Evolutionary conservation across 2,797 vertebrate genomes (phyloP).

Genomic region (Ispidina picta): DNA sequence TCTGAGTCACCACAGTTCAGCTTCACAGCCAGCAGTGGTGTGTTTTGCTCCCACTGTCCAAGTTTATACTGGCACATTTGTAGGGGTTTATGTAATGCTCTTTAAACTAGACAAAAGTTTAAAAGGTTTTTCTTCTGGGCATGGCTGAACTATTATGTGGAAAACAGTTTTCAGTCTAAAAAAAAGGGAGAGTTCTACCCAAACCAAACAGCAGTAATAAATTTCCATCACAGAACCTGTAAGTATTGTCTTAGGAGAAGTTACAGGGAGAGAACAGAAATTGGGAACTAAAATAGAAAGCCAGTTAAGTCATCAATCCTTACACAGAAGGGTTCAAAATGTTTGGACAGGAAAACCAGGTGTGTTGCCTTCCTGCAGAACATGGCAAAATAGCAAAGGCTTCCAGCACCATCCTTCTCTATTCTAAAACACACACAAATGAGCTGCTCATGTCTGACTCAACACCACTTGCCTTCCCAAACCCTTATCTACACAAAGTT

Average conservation of each 20-base stretch:
- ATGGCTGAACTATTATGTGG: not conserved
- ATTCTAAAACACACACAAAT: not conserved
- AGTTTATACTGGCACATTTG: not conserved
- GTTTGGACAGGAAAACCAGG: not conserved
- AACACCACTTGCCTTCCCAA: not conserved
- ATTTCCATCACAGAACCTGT: rapidly evolving
- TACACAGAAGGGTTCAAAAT: not conserved
- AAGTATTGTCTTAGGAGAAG: not conserved
- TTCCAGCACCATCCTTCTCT: not conserved
- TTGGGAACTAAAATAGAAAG: not conserved
- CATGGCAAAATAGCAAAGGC: not conserved
- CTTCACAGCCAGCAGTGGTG: not conserved
- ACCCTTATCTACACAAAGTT: not conserved
- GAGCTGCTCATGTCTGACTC: not conserved
- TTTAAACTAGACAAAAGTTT: not conserved
- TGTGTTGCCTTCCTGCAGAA: not conserved
- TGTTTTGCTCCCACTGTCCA: not conserved
- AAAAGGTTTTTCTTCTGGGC: not conserved
- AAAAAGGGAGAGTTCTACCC: not conserved
- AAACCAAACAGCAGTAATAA: not conserved
- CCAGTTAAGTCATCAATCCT: not conserved
- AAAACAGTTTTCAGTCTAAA: not conserved
- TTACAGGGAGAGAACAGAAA: not conserved
- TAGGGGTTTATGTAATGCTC: not conserved
- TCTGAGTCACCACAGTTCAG: not conserved